A percentile compares a stretch with the other conserved stretches of the same genome.
Conservation (phyloP, 2,113 vertebrate species). For the Bubo scandiacus region DNA sequence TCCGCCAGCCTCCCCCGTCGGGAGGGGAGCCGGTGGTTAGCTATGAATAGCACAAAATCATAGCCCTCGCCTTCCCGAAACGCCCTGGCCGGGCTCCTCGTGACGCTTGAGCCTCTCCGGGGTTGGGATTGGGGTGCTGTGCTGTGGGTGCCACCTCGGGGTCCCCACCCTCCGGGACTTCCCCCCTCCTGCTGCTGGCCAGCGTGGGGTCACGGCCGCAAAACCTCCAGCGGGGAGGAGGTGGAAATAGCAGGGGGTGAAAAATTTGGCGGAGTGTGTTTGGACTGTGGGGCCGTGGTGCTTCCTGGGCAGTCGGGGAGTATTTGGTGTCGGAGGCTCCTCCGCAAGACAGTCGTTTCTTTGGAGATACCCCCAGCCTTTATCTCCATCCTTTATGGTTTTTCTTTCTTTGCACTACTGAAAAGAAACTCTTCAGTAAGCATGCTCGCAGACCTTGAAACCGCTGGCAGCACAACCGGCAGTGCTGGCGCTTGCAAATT, state of each 20-base stretch:
- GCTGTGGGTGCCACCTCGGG: not conserved
- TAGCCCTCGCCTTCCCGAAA: conserved; percentile 10
- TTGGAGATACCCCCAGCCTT: not conserved
- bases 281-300: not conserved
- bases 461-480: not conserved
- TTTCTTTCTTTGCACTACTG: not conserved
- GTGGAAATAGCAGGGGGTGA: not conserved
- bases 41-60: conserved; percentile 64
- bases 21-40: conserved; percentile 33
- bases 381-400: not conserved
- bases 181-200: not conserved
- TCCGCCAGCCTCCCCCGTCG: not conserved
- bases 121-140: not conserved
- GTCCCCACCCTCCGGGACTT: not conserved
- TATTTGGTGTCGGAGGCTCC: not conserved
- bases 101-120: not conserved
- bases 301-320: not conserved
- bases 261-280: not conserved
- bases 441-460: not conserved
- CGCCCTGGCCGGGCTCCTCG: not conserved
- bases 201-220: fast-evolving
- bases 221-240: not conserved
- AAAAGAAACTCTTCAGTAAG: not conserved
- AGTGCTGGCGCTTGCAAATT: not conserved
- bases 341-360: not conserved